These are phyloP conservation scores for Drosophila micromelanica DNA, from an alignment of 1,140 invertebrate species.

Conservation along the genomic window DNA sequence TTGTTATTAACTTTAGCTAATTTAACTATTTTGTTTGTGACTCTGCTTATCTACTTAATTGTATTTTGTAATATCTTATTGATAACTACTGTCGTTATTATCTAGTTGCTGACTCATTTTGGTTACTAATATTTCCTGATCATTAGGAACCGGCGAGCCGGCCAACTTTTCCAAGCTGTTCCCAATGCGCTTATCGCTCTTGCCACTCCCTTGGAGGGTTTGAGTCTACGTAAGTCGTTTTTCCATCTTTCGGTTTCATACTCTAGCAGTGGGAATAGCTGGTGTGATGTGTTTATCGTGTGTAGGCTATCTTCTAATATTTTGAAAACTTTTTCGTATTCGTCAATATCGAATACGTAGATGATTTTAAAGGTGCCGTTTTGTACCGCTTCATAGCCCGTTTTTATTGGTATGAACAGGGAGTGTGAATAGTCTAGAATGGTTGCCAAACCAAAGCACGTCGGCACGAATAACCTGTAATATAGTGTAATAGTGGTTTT, in stretches of 20 bases:
- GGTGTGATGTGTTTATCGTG: neutral
- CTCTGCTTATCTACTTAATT: neutral
- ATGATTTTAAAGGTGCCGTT: neutral
- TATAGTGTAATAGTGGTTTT: neutral
- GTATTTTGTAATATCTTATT: neutral
- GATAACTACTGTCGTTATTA: neutral
- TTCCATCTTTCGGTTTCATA: neutral
- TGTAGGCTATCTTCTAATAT: neutral
- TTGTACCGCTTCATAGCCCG: conserved; percentile 3
- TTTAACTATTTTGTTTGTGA: too few relatives aligned
- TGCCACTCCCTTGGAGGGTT: neutral
- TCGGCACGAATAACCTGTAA: neutral
- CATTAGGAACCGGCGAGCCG: neutral
- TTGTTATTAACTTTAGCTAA: too few relatives aligned
- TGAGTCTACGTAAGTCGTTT: neutral
- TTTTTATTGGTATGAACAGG: conserved; percentile 8
- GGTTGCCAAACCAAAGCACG: neutral
- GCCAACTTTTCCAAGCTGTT: neutral
- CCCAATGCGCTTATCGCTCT: neutral
- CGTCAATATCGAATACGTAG: too few relatives aligned
- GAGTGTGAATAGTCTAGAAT: conserved; percentile 19
- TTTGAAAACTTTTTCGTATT: too few relatives aligned
- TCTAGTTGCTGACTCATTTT: neutral
- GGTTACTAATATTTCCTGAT: neutral
- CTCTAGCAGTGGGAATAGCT: too few relatives aligned